phyloP scores from a whole-genome alignment of 2,888 invertebrate genomes.

The Epinotia nisella region DNA sequence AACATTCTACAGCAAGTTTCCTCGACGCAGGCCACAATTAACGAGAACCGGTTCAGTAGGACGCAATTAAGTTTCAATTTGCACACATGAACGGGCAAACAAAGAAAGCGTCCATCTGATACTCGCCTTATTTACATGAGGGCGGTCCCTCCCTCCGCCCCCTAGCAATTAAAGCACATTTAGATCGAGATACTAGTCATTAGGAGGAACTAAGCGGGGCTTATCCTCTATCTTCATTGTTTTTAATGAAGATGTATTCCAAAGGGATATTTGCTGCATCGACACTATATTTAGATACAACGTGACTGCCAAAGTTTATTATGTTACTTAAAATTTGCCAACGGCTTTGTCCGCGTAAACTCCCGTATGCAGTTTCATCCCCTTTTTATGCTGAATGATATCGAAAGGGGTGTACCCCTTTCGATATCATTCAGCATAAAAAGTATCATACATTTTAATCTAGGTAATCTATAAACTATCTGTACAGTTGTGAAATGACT shows the following conservation, averaged over 20 bases:
- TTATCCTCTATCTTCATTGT: not conserved
- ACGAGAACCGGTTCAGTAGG: conserved; percentile 55
- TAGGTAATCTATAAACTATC: too few species aligned
- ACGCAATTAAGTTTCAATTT: conserved; percentile 76
- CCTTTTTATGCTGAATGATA: too few species aligned
- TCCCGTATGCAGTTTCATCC: too few species aligned
- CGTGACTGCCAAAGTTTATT: not conserved
- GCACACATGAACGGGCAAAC: conserved; percentile 68
- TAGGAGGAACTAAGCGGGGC: conserved; percentile 24
- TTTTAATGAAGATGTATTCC: not conserved
- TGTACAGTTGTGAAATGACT: not conserved
- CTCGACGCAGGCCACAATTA: conserved; percentile 46
- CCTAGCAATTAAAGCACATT: conserved; percentile 45
- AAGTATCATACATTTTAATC: too few species aligned
- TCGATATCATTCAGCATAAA: too few species aligned
- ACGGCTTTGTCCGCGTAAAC: too few species aligned
- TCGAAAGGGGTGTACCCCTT: too few species aligned
- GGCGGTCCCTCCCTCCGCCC: conserved; percentile 47
- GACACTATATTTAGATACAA: not conserved
- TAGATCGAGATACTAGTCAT: conserved; percentile 45
- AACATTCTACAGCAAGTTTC: conserved; percentile 16
- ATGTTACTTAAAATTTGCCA: too few species aligned
- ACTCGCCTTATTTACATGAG: conserved; percentile 58
- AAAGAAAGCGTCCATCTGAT: conserved; percentile 67
- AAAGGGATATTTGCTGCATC: not conserved